Percentiles rank a stretch among this genome's conserved stretches.
phyloP scores from a whole-genome alignment of 2,797 vertebrate genomes.

The Silurus aristotelis region DNA sequence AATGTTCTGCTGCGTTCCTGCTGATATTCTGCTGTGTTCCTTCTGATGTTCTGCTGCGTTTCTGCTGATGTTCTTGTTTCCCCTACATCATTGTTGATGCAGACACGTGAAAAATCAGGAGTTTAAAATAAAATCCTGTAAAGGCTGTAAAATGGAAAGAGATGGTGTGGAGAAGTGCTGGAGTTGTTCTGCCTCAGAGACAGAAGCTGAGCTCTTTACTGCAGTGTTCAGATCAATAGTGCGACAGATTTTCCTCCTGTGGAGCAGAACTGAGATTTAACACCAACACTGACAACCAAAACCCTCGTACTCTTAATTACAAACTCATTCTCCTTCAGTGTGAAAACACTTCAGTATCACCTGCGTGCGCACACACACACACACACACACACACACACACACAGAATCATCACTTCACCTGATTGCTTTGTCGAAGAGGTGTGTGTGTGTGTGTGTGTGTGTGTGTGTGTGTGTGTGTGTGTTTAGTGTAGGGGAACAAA shows the following conservation, averaged over 20 bases:
- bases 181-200: not conserved
- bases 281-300: not conserved
- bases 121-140: not conserved
- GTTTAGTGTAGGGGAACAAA: slow-evolving; percentile 28
- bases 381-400: slow-evolving; percentile 14
- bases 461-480: slow-evolving; percentile 3
- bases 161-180: slow-evolving; percentile 1
- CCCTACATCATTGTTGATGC: not conserved
- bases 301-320: slow-evolving; percentile 27
- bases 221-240: slow-evolving; percentile 5
- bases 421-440: not conserved
- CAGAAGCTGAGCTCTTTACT: not conserved
- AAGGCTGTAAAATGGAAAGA: not conserved
- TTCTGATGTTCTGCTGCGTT: too few species aligned
- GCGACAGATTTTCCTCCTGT: not conserved
- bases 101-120: slow-evolving; percentile 8
- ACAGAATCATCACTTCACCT: not conserved
- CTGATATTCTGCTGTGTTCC: too few species aligned
- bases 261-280: slow-evolving; percentile 14
- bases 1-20: too few species aligned
- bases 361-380: slow-evolving; percentile 4
- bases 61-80: not conserved
- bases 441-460: slow-evolving; percentile 1
- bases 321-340: slow-evolving; percentile 2
- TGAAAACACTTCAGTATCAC: slow-evolving; percentile 23